Conservation (phyloP, 1,140 invertebrate species). For the Drosophila ercepeae region DNA sequence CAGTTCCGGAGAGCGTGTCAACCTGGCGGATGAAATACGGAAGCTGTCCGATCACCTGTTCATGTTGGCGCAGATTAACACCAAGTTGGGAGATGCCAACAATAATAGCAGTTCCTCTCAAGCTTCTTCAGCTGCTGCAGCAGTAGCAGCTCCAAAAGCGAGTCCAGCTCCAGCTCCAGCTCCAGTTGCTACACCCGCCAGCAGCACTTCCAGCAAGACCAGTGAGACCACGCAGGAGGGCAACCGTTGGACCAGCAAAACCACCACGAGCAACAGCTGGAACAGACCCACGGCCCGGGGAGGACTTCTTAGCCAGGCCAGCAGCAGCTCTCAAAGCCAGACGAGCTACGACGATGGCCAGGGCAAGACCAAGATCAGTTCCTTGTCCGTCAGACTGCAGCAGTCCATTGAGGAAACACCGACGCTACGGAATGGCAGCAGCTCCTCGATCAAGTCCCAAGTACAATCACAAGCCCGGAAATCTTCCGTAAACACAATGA, state of each 20-base stretch:
- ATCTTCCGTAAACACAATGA: slow-evolving; percentile 53
- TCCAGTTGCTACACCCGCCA: neutral
- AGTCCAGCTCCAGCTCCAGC: neutral
- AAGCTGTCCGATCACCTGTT: slow-evolving; percentile 91
- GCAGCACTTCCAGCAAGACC: slow-evolving; percentile 21
- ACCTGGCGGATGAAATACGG: slow-evolving; percentile 91
- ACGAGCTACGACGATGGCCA: slow-evolving; percentile 37
- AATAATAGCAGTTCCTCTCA: slow-evolving; percentile 23
- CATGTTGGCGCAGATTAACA: slow-evolving; percentile 88
- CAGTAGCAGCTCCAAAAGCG: neutral
- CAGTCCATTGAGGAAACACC: slow-evolving; percentile 82
- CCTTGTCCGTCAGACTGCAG: slow-evolving; percentile 67
- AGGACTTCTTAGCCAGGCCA: slow-evolving; percentile 41
- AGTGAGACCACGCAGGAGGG: slow-evolving; percentile 36
- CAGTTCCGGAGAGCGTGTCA: slow-evolving; percentile 85
- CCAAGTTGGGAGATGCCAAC: slow-evolving; percentile 86
- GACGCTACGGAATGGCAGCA: slow-evolving; percentile 65
- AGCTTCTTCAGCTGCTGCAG: too few species aligned
- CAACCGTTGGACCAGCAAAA: slow-evolving; percentile 46
- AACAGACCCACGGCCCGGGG: slow-evolving; percentile 37
- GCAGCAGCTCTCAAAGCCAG: slow-evolving; percentile 42
- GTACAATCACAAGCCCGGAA: slow-evolving; percentile 36
- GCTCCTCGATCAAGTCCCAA: slow-evolving; percentile 33
- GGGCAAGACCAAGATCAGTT: slow-evolving; percentile 56
- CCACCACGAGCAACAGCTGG: slow-evolving; percentile 36